A percentile compares a stretch with the other conserved stretches of the same genome.
Evolutionary conservation across 2,113 vertebrate species (phyloP).

Genomic region (Pampusana beccarii): DNA sequence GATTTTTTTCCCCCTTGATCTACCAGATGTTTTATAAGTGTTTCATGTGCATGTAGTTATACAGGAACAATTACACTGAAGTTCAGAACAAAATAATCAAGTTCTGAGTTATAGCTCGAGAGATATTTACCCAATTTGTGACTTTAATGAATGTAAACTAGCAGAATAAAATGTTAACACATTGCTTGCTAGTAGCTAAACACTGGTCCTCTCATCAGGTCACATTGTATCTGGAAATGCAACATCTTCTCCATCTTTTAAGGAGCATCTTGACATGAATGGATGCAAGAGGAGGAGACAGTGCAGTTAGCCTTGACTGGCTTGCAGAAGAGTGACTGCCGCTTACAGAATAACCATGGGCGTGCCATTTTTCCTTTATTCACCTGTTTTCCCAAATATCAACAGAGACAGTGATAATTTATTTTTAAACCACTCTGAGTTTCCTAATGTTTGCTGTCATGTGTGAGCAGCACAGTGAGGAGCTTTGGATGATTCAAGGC

Average conservation of each 20-base stretch:
- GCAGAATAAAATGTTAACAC: not conserved
- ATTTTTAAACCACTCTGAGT: not conserved
- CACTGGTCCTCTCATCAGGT: not conserved
- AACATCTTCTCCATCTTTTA: not conserved
- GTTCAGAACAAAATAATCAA: not conserved
- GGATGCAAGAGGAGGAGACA: not conserved
- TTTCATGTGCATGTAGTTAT: not conserved
- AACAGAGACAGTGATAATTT: not conserved
- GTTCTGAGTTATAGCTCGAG: not conserved
- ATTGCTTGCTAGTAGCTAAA: not conserved
- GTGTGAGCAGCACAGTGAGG: not conserved
- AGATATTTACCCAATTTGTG: not conserved
- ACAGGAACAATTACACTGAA: not conserved
- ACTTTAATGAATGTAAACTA: not conserved
- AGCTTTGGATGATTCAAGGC: not conserved
- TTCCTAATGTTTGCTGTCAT: not conserved
- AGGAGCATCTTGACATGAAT: not conserved
- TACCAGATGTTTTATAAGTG: not conserved
- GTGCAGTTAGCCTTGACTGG: not conserved
- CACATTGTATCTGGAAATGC: not conserved
- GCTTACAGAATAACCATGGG: not conserved
- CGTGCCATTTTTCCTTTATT: not conserved
- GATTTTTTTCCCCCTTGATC: not conserved
- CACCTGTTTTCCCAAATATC: not conserved
- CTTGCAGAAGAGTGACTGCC: not conserved